Evolutionary conservation across 2,888 invertebrate species (phyloP).

Genomic region (Ophion ellenae): DNA sequence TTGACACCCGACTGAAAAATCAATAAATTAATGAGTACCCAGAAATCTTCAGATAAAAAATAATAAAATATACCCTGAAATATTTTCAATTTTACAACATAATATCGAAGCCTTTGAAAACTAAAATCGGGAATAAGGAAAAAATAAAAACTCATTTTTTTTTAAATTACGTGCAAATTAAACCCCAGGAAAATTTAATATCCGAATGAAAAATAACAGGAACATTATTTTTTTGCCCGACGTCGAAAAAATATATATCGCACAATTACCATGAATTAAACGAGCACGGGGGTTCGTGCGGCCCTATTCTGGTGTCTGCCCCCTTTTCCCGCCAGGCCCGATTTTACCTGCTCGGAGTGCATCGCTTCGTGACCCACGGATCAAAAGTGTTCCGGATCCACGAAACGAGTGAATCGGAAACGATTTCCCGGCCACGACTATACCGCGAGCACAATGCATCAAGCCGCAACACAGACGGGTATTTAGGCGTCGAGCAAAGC

Average conservation of each 20-base stretch:
- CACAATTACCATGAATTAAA: slow-evolving; percentile 77
- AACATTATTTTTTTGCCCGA: background rate
- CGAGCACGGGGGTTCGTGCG: background rate
- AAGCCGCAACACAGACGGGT: slow-evolving; percentile 59
- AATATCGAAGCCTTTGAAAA: background rate
- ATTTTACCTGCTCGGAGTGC: background rate
- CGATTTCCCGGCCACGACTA: slow-evolving; percentile 60
- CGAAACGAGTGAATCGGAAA: slow-evolving; percentile 57
- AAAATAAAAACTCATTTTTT: background rate
- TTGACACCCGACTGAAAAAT: background rate
- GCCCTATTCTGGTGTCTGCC: background rate
- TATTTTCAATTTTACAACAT: too few species aligned
- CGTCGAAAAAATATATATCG: slow-evolving; percentile 58
- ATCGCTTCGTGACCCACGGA: slow-evolving; percentile 14
- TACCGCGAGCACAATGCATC: slow-evolving; percentile 50
- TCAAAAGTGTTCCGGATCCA: slow-evolving; percentile 43
- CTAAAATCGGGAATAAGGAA: background rate
- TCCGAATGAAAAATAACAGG: background rate
- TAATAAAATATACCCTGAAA: background rate
- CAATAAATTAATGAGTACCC: background rate
- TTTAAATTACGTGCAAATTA: background rate
- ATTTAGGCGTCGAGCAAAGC: slow-evolving; percentile 64
- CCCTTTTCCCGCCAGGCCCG: slow-evolving; percentile 19
- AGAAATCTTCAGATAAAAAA: background rate
- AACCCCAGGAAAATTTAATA: background rate